These are phyloP conservation scores for Axea sp. DNA, from an alignment of 2,888 invertebrate genomes.

Conservation along the genomic window DNA sequence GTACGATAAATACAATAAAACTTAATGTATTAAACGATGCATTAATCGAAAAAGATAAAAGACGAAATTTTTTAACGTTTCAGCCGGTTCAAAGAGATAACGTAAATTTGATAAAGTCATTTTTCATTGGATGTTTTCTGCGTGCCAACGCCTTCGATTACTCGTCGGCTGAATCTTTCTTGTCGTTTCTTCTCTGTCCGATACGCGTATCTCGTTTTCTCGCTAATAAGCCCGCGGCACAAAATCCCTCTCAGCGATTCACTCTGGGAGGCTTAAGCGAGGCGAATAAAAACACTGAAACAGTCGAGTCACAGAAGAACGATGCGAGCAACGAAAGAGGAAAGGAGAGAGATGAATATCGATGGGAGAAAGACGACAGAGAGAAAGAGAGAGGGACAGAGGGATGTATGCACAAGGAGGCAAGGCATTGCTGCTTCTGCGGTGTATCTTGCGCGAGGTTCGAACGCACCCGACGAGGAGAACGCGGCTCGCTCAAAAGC, in stretches of 20 bases:
- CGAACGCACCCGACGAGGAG: slow-evolving; percentile 25
- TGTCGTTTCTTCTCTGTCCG: slow-evolving; percentile 32
- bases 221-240: slow-evolving; percentile 71
- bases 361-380: slow-evolving; percentile 68
- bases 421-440: slow-evolving; percentile 16
- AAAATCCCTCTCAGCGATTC: slow-evolving; percentile 58
- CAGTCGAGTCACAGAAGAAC: slow-evolving; percentile 78
- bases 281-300: slow-evolving; percentile 75
- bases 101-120: slow-evolving; percentile 39
- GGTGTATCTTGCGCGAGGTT: no score
- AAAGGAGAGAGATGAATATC: slow-evolving; percentile 61
- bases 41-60: neutral
- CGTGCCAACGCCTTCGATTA: slow-evolving; percentile 53
- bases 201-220: slow-evolving; percentile 60
- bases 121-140: slow-evolving; percentile 39
- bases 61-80: slow-evolving; percentile 2
- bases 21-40: no score
- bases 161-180: slow-evolving; percentile 23
- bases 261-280: slow-evolving; percentile 67
- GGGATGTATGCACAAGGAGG: neutral
- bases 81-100: slow-evolving; percentile 5
- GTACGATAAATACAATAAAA: no score
- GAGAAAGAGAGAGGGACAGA: slow-evolving; percentile 60
- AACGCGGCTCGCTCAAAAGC: slow-evolving; percentile 39
- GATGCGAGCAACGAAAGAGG: slow-evolving; percentile 68